A percentile compares a stretch with the other conserved stretches of the same genome.
Evolutionary conservation across 2,888 invertebrate genomes (phyloP).

Genomic region (Heliconius ethilla): DNA sequence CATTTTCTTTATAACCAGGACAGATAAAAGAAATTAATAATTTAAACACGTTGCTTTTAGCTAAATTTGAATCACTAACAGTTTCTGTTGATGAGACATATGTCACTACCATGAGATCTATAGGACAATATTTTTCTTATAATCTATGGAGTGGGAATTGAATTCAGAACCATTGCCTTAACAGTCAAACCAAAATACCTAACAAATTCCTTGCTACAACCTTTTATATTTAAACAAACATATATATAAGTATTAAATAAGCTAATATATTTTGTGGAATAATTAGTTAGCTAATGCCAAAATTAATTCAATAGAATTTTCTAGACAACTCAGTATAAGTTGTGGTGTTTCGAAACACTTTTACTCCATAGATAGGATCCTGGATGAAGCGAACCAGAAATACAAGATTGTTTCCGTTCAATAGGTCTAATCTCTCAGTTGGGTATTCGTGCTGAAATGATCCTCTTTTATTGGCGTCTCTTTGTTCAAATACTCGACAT

Average conservation of each 20-base stretch:
- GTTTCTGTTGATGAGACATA: background rate
- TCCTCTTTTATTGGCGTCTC: conserved; percentile 75
- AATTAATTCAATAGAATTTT: conserved; percentile 15
- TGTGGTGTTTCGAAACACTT: conserved; percentile 59
- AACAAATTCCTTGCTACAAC: background rate
- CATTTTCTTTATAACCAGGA: too few species aligned
- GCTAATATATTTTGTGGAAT: background rate
- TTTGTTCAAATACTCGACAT: conserved; percentile 69
- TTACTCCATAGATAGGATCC: conserved; percentile 59
- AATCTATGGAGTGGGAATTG: background rate
- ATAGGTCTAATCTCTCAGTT: conserved; percentile 77
- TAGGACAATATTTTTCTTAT: background rate
- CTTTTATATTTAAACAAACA: background rate
- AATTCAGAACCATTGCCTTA: background rate
- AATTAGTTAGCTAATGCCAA: conserved; percentile 30
- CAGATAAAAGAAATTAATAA: background rate
- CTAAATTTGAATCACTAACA: background rate
- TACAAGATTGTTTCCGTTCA: conserved; percentile 79
- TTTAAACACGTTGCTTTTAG: background rate
- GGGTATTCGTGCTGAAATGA: conserved; percentile 78
- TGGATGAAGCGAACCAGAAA: conserved; percentile 72
- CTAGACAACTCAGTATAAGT: conserved; percentile 44
- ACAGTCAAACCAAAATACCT: background rate
- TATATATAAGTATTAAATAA: background rate
- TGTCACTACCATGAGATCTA: background rate